Conservation (phyloP, 2,113 vertebrate genomes). For the Grallaria varia region DNA sequence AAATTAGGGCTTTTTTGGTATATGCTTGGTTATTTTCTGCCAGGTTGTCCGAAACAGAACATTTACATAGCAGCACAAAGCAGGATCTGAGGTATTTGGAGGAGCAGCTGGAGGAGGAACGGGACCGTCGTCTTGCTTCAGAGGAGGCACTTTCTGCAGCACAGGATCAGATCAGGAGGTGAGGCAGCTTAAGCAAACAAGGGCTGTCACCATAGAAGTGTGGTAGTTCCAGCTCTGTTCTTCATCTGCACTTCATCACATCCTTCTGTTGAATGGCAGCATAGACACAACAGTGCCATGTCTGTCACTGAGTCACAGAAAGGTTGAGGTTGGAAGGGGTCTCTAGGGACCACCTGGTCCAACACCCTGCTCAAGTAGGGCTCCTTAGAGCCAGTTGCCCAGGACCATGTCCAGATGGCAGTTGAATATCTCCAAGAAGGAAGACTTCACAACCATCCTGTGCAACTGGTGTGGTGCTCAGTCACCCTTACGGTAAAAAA, state of each 20-base stretch:
- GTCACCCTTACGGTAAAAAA: not conserved
- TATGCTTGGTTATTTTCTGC: not conserved
- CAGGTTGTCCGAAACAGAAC: conserved; percentile 82
- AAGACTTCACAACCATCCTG: not conserved
- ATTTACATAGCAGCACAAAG: conserved; percentile 71
- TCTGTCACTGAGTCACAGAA: not conserved
- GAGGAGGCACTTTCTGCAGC: conserved; percentile 61
- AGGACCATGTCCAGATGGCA: not conserved
- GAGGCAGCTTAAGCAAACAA: not conserved
- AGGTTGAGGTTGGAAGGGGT: not conserved
- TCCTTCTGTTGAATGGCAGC: not conserved
- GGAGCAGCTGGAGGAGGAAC: conserved; percentile 83
- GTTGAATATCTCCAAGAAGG: not conserved
- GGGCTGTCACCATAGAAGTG: not conserved
- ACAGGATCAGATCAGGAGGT: conserved; percentile 74
- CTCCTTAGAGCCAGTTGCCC: not conserved
- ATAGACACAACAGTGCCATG: fast-evolving
- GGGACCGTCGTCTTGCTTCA: conserved; percentile 74
- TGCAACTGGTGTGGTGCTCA: not conserved
- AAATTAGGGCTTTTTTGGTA: not conserved
- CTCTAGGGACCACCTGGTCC: not conserved
- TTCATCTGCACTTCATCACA: not conserved
- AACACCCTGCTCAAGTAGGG: not conserved
- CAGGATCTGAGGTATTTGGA: conserved; percentile 73
- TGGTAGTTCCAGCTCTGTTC: not conserved